Conservation (phyloP, 2,888 invertebrate genomes). For the Machimus rusticus region DNA sequence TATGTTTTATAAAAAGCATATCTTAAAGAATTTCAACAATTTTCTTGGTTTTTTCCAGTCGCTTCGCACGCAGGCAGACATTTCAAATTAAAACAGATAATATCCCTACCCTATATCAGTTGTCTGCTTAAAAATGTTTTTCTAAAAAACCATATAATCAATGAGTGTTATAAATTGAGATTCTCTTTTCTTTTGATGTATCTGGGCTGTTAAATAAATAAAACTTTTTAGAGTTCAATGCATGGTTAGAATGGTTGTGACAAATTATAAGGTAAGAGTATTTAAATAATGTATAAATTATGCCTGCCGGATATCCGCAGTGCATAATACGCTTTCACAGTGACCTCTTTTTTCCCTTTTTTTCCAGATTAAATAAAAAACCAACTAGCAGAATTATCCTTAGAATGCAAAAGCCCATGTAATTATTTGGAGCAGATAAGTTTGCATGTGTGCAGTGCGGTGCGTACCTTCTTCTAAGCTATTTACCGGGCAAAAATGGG, state of each 20-base stretch:
- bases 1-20: too few species aligned
- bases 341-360: background rate
- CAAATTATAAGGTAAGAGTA: background rate
- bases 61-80: too few species aligned
- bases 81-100: too few species aligned
- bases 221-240: background rate
- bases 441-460: background rate
- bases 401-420: background rate
- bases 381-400: background rate
- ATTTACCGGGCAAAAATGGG: background rate
- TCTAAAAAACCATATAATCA: background rate
- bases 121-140: too few species aligned
- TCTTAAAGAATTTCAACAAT: too few species aligned
- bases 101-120: too few species aligned
- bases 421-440: background rate
- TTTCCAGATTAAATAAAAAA: background rate
- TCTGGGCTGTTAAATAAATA: background rate
- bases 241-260: background rate
- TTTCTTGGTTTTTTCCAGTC: too few species aligned
- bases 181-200: background rate
- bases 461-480: background rate
- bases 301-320: background rate
- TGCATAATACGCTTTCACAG: background rate
- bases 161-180: background rate
- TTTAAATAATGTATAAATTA: background rate